Conservation (phyloP, 1,140 invertebrate species). For the Zelostemma sp. region DNA sequence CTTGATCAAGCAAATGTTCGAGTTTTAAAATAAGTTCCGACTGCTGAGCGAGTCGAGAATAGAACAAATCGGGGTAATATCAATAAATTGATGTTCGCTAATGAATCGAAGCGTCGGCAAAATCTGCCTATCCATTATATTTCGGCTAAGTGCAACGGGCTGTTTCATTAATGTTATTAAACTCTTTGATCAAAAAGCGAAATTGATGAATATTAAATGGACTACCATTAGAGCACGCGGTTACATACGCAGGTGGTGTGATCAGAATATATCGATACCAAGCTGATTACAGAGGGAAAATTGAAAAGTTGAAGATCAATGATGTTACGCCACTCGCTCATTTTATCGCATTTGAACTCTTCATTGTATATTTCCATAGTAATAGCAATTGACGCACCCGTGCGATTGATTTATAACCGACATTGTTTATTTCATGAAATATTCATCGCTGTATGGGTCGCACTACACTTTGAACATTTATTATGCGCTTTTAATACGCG, state of each 20-base stretch:
- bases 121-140: slow-evolving; percentile 41
- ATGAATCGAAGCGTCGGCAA: slow-evolving; percentile 34
- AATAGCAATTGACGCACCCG: not conserved
- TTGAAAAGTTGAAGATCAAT: slow-evolving; percentile 13
- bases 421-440: no score
- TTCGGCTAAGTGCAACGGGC: slow-evolving; percentile 27
- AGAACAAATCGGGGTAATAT: slow-evolving; percentile 23
- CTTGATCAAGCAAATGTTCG: no score
- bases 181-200: slow-evolving; percentile 36
- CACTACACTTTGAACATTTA: no score
- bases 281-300: slow-evolving; percentile 2
- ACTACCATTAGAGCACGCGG: slow-evolving; percentile 28
- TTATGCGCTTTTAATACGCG: no score
- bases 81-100: slow-evolving; percentile 38
- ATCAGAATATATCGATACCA: slow-evolving; percentile 16
- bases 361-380: not conserved
- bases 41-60: no score
- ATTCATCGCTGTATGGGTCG: no score
- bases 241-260: slow-evolving; percentile 18
- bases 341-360: not conserved
- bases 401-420: no score
- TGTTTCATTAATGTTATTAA: slow-evolving; percentile 52
- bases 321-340: not conserved
- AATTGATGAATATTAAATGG: slow-evolving; percentile 50
- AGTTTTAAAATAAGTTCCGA: no score